Percentiles rank a stretch among this genome's conserved stretches.
These are phyloP conservation scores for Megalops cyprinoides DNA, from an alignment of 2,797 vertebrate genomes.

Conservation along the genomic window DNA sequence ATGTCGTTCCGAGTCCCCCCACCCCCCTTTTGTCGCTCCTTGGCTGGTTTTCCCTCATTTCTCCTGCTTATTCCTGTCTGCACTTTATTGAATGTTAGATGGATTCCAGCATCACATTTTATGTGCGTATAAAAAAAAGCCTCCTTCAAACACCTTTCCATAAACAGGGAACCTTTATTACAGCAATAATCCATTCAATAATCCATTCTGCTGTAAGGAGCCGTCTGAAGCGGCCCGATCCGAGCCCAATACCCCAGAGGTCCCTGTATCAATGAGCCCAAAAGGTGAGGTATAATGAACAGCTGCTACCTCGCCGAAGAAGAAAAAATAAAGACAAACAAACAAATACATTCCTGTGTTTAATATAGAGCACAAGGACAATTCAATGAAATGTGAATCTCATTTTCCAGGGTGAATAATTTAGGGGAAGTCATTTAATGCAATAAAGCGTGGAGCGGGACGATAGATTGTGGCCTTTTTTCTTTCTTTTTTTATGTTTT, in stretches of 20 bases:
- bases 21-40: constrained; percentile 28
- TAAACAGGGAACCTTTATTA: constrained; percentile 43
- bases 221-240: constrained; percentile 53
- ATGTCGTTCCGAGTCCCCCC: background rate
- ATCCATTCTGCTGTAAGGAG: constrained; percentile 40
- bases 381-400: constrained; percentile 54
- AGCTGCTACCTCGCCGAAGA: constrained; percentile 42
- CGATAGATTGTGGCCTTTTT: constrained; percentile 38
- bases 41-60: background rate
- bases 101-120: constrained; percentile 24
- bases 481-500: constrained; percentile 39
- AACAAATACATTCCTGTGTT: constrained; percentile 52
- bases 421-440: constrained; percentile 40
- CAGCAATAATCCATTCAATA: constrained; percentile 48
- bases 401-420: constrained; percentile 45
- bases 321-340: no score
- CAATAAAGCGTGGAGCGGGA: constrained; percentile 31
- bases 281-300: constrained; percentile 58
- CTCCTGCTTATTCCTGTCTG: background rate
- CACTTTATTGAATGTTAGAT: constrained; percentile 1
- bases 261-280: constrained; percentile 52
- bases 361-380: constrained; percentile 50
- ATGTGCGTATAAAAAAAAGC: constrained; percentile 17
- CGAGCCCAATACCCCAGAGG: constrained; percentile 49
- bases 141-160: constrained; percentile 20